phyloP scores from a whole-genome alignment of 2,113 vertebrate species.

The Perognathus longimembris region DNA sequence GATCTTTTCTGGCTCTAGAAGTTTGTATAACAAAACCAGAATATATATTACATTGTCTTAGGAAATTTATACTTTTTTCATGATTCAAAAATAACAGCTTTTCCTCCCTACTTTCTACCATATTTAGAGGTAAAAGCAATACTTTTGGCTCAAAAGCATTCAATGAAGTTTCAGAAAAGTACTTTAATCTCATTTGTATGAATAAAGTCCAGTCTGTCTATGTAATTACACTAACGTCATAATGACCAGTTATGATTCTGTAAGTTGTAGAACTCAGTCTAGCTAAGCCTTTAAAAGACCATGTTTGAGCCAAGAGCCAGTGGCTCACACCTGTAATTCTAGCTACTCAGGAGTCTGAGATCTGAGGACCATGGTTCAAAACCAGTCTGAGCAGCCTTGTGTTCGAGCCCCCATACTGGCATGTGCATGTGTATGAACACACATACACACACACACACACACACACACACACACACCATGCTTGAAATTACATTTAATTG shows the following conservation, averaged over 20 bases:
- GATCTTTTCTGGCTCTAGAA: slow-evolving; percentile 39
- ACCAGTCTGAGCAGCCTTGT: too few relatives aligned
- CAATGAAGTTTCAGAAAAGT: slow-evolving; percentile 47
- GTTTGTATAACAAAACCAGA: neutral
- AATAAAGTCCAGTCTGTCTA: slow-evolving; percentile 32
- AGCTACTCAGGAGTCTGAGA: too few relatives aligned
- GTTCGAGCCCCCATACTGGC: too few relatives aligned
- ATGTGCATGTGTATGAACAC: too few relatives aligned
- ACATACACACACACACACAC: too few relatives aligned
- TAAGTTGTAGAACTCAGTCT: slow-evolving; percentile 64
- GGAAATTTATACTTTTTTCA: neutral
- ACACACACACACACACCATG: neutral
- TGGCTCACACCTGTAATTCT: too few relatives aligned
- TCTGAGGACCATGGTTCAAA: too few relatives aligned
- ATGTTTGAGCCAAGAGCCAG: neutral
- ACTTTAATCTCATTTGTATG: slow-evolving; percentile 43
- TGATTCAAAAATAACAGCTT: slow-evolving; percentile 45
- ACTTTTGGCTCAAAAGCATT: neutral
- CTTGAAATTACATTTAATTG: slow-evolving; percentile 60
- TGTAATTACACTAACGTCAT: slow-evolving; percentile 37
- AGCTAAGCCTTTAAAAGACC: slow-evolving; percentile 50
- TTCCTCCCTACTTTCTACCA: neutral
- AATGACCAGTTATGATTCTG: slow-evolving; percentile 56
- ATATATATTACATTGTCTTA: neutral
- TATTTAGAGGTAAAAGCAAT: slow-evolving; percentile 12